These are phyloP conservation scores for Triplophysa yarkandensis DNA, from an alignment of 2,797 vertebrate species.

Conservation along the genomic window DNA sequence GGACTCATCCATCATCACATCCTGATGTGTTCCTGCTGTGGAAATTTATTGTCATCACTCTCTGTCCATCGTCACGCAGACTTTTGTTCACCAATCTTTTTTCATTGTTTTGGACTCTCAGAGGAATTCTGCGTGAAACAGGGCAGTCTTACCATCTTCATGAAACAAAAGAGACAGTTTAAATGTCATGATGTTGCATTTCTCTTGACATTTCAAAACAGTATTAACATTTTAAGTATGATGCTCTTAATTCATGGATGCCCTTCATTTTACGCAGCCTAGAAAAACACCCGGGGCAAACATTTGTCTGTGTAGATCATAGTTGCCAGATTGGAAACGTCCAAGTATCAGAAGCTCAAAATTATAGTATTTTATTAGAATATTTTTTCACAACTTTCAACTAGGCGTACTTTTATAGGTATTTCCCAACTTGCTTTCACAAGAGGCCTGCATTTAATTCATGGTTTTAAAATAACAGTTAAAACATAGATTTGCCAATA, in stretches of 20 bases:
- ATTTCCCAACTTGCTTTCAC: too few relatives aligned
- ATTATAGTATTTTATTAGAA: too few relatives aligned
- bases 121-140: slow-evolving; percentile 40
- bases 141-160: slow-evolving; percentile 23
- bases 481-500: too few relatives aligned
- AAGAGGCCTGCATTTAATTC: too few relatives aligned
- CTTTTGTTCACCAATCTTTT: slow-evolving; percentile 21
- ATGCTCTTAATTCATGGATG: slow-evolving; percentile 10
- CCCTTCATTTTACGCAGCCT: slow-evolving; percentile 15
- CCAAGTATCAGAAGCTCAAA: too few relatives aligned
- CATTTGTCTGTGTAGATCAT: neutral
- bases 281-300: neutral
- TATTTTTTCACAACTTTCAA: too few relatives aligned
- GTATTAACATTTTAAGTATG: slow-evolving; percentile 31
- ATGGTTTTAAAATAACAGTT: too few relatives aligned
- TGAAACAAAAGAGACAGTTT: slow-evolving; percentile 41
- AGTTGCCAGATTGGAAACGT: too few relatives aligned
- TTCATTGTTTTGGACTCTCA: slow-evolving; percentile 36
- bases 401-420: too few relatives aligned
- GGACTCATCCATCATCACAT: slow-evolving; percentile 26
- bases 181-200: slow-evolving; percentile 40
- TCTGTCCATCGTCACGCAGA: slow-evolving; percentile 5
- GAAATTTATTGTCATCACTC: slow-evolving; percentile 35
- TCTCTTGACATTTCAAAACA: slow-evolving; percentile 45
- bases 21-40: slow-evolving; percentile 29